Evolutionary conservation across 2,797 vertebrate species (phyloP), one percentile per base, ranked within the genome.

Genomic region (Scleropages formosus): DNA sequence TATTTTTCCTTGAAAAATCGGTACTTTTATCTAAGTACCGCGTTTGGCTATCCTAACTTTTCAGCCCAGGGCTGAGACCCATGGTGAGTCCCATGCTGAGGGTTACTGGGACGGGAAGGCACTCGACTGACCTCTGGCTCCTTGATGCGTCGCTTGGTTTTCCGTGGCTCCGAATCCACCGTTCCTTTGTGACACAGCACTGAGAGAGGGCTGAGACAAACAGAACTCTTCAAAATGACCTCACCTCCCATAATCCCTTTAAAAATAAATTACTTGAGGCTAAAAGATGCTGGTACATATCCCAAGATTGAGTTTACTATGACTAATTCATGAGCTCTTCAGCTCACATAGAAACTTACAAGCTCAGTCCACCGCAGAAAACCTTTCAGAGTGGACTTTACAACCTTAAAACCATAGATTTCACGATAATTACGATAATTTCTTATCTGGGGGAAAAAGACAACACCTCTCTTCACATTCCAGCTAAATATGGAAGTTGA

Each of bases 91-190:
- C 69, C n/a, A 49, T n/a, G 6, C 49, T 71, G 15, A 11, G 8
- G 70, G n/a, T 26, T 9, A 13, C 20, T 15, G 8, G 24, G 26
- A 73, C 9, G 8, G 65, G 64, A 79, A 82, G 81, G 85, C 84
- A 81, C 85, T 49, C 76, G 83, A 86, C 91, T 91, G 88, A 93
- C 92, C 92, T 94, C 90, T 81, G 90, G 89, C 88, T 93, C 92
- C 47, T 86, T 86, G 81, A 91, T 88, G 84, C 91, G 91, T 15
- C 91, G 90, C 83, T 93, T 93, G 82, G 91, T 90, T 89, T 93
- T 93, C 75, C 91, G 90, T 0, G 88, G 80, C 82, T 93, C 92
- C 0, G 85, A 72, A 59, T 86, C 91, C 65, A 81, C 85, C 7
- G 78, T 84, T 88, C 88, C 90, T 86, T 90, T 90, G 83, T 92